Conservation (phyloP, 2,888 invertebrate genomes). For the Mycogona germanica region DNA sequence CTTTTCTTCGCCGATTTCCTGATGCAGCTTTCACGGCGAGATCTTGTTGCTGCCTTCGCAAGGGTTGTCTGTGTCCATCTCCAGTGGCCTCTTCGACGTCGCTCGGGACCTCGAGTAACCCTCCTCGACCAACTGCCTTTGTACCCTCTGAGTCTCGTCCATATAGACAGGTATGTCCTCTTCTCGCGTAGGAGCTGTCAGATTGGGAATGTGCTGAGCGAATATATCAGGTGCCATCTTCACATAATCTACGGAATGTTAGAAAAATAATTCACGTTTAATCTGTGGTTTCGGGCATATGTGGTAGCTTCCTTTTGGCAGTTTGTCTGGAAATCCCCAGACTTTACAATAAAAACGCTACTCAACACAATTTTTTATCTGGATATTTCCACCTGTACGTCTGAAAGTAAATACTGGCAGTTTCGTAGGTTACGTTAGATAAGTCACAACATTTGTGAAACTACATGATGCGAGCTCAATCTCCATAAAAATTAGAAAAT, state of each 20-base stretch:
- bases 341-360: no score
- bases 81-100: conserved; percentile 6
- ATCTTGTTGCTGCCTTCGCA: not conserved
- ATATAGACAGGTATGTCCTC: conserved; percentile 14
- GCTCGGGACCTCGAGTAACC: conserved; percentile 8
- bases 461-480: no score
- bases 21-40: not conserved
- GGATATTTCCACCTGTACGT: no score
- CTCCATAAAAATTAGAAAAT: no score
- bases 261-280: not conserved
- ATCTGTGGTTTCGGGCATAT: not conserved
- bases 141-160: conserved; percentile 12
- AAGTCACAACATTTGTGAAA: no score
- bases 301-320: no score
- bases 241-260: conserved; percentile 14
- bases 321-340: no score
- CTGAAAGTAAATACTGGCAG: no score
- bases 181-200: conserved; percentile 17
- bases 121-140: conserved; percentile 10
- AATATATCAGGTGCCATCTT: conserved; percentile 10
- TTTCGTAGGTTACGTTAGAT: no score
- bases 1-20: not conserved
- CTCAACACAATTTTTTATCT: no score
- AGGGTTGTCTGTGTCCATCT: not conserved
- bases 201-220: conserved; percentile 17